phyloP scores from a whole-genome alignment of 53 echinoderm and acorn worm species.

The Antedon mediterranea region DNA sequence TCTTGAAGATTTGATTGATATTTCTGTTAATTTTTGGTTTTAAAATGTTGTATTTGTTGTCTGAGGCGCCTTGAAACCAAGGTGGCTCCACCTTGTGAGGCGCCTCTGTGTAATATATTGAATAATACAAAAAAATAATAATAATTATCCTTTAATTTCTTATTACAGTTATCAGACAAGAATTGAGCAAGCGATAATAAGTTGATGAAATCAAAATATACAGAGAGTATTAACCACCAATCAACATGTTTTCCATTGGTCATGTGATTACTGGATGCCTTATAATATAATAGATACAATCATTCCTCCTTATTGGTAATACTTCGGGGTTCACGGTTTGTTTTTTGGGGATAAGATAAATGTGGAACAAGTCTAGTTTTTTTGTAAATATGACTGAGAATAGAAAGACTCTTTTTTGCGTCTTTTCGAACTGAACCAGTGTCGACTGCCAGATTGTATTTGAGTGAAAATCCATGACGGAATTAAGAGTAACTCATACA shows the following conservation, averaged over 20 bases:
- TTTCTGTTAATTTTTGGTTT: too few species aligned
- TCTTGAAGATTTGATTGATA: too few species aligned
- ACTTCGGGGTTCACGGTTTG: background rate
- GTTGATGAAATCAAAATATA: background rate
- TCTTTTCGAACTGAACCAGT: background rate
- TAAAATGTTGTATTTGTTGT: too few species aligned
- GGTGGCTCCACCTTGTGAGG: too few species aligned
- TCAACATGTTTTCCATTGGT: background rate
- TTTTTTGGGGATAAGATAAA: background rate
- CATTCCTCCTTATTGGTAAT: background rate
- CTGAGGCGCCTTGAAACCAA: too few species aligned
- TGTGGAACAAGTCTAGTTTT: background rate
- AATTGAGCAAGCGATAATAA: constrained; percentile 56
- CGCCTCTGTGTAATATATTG: too few species aligned
- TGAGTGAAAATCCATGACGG: background rate
- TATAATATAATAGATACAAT: background rate
- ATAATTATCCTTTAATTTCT: too few species aligned
- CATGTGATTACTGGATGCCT: background rate
- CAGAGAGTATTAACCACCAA: background rate
- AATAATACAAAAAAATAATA: too few species aligned
- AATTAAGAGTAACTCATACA: background rate
- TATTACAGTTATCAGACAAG: constrained; percentile 53
- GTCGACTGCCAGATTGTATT: background rate
- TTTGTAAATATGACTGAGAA: background rate
- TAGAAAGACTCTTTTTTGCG: background rate